These are phyloP conservation scores for Cryptophagus acutangulus DNA, from an alignment of 2,888 invertebrate genomes.

Conservation along the genomic window DNA sequence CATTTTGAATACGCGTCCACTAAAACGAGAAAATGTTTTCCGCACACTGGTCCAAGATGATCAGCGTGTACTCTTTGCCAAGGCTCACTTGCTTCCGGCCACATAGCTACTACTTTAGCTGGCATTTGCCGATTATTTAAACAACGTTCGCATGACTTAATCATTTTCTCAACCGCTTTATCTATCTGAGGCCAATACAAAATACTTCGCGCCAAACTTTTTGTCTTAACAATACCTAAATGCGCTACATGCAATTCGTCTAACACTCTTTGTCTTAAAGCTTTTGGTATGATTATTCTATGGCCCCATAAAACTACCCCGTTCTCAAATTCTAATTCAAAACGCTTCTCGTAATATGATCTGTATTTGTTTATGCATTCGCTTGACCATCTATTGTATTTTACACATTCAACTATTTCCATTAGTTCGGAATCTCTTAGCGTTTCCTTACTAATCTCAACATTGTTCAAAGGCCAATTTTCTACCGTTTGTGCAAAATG, in stretches of 20 bases:
- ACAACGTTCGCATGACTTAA: conserved; percentile 7
- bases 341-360: conserved; percentile 8
- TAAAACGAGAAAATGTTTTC: conserved; percentile 4
- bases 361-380: conserved; percentile 1
- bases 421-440: not conserved
- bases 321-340: conserved; percentile 9
- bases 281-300: conserved; percentile 12
- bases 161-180: conserved; percentile 8
- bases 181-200: conserved; percentile 12
- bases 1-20: conserved; percentile 11
- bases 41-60: conserved; percentile 7
- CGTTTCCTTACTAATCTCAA: not conserved
- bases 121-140: conserved; percentile 1
- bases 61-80: conserved; percentile 5
- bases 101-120: conserved; percentile 7
- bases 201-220: conserved; percentile 8
- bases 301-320: conserved; percentile 12
- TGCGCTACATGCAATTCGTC: conserved; percentile 22
- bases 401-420: conserved; percentile 3
- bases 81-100: conserved; percentile 3
- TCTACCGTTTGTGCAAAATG: conserved; percentile 5
- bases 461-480: conserved; percentile 4
- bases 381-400: conserved; percentile 3
- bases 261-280: conserved; percentile 8
- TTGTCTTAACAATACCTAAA: conserved; percentile 17